A percentile compares a stretch with the other conserved stretches of the same genome.
phyloP scores from a whole-genome alignment of 2,888 invertebrate genomes.

The Drosophila melanocephala region DNA sequence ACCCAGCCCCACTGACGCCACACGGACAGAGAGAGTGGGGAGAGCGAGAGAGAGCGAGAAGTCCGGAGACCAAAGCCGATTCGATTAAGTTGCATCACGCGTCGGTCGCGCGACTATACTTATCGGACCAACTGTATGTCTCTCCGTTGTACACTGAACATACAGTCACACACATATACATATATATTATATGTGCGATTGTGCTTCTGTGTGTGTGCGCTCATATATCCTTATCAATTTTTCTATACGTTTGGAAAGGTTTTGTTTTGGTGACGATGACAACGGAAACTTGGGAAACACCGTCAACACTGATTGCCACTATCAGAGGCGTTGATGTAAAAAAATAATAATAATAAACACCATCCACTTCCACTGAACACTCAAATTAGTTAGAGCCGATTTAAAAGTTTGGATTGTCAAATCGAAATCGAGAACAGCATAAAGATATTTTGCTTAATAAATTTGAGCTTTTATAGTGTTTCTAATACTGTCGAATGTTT shows the following conservation, averaged over 20 bases:
- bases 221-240: constrained; percentile 76
- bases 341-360: constrained; percentile 8
- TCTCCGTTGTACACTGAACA: constrained; percentile 21
- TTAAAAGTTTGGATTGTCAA: not conserved
- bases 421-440: not conserved
- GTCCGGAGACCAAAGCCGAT: constrained; percentile 56
- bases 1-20: constrained; percentile 71
- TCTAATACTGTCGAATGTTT: not conserved
- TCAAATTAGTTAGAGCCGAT: constrained; percentile 2
- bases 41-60: constrained; percentile 19
- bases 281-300: constrained; percentile 62
- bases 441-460: not conserved
- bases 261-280: constrained; percentile 60
- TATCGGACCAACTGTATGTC: constrained; percentile 69
- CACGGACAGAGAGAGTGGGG: constrained; percentile 8
- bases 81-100: constrained; percentile 78
- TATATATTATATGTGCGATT: constrained; percentile 18
- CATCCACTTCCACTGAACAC: constrained; percentile 2
- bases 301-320: constrained; percentile 67
- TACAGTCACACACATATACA: constrained; percentile 10
- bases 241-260: constrained; percentile 62
- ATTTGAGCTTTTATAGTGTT: not conserved
- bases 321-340: constrained; percentile 42
- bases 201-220: constrained; percentile 5
- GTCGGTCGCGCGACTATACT: constrained; percentile 77